Evolutionary conservation across 2,113 vertebrate species (phyloP).

Genomic region (Sinocyclocheilus anshuiensis): DNA sequence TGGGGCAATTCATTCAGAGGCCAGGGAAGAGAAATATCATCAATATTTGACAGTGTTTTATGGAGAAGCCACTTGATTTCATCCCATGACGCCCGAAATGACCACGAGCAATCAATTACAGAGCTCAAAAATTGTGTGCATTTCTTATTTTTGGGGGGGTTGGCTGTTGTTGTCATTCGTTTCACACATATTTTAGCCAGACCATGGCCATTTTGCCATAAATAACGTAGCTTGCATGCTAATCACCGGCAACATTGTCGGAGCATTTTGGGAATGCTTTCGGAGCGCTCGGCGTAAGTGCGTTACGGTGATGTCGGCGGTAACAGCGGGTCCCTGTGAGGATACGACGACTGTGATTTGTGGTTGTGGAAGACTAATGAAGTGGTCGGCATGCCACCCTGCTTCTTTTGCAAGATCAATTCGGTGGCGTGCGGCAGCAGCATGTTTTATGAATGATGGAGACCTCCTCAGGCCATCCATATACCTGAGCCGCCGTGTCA

Average conservation of each 20-base stretch:
- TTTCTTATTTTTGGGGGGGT: conserved; percentile 59
- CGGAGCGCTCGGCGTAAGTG: not conserved
- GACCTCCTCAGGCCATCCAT: conserved; percentile 82
- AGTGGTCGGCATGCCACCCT: conserved; percentile 80
- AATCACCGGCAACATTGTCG: not conserved
- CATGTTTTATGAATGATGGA: conserved; percentile 84
- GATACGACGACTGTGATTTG: conserved; percentile 75
- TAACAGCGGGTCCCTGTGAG: conserved; percentile 64
- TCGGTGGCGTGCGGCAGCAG: conserved; percentile 70
- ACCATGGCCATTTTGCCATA: not conserved
- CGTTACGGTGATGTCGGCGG: conserved; percentile 60
- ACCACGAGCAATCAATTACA: conserved; percentile 78
- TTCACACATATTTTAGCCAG: conserved; percentile 36
- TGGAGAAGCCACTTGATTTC: conserved; percentile 80
- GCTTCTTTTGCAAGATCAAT: conserved; percentile 85
- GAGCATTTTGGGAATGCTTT: not conserved
- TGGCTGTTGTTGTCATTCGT: not conserved
- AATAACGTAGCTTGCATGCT: conserved; percentile 1
- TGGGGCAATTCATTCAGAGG: conserved; percentile 76
- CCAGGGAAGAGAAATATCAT: conserved; percentile 79
- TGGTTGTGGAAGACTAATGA: conserved; percentile 80
- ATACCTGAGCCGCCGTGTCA: conserved; percentile 75
- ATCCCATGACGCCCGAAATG: conserved; percentile 73
- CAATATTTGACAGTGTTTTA: conserved; percentile 84
- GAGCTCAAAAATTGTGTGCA: conserved; percentile 76